A percentile compares a stretch with the other conserved stretches of the same genome.
These are phyloP conservation scores for Celastrina argiolus DNA, from an alignment of 2,888 invertebrate species.

Conservation along the genomic window DNA sequence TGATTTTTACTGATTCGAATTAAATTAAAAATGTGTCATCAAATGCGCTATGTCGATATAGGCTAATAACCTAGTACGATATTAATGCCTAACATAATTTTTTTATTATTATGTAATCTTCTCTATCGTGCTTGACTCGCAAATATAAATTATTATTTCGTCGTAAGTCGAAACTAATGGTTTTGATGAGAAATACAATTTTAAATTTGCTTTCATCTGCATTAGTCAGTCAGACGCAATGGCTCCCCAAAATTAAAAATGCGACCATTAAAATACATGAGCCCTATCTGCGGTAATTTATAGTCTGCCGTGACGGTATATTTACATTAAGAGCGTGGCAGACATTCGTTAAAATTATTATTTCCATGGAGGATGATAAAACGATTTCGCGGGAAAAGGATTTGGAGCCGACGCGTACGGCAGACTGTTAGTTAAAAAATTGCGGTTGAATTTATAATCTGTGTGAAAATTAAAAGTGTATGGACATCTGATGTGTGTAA, in stretches of 20 bases:
- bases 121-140: no score
- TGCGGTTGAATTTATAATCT: background rate
- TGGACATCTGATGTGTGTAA: no score
- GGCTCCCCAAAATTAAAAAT: background rate
- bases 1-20: no score
- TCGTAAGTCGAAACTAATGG: background rate
- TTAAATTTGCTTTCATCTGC: background rate
- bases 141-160: no score
- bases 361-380: conserved; percentile 8
- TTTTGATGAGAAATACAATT: background rate
- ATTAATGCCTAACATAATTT: no score
- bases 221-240: background rate
- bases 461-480: background rate
- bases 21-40: no score
- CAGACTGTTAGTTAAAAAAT: background rate
- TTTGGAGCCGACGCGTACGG: background rate
- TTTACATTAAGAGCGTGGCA: conserved; percentile 14
- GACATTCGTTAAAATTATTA: conserved; percentile 17
- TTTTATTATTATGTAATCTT: no score
- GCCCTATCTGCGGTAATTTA: conserved; percentile 6
- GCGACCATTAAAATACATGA: conserved; percentile 13
- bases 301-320: conserved; percentile 9
- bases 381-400: background rate
- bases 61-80: no score
- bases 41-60: no score